Evolutionary conservation across 2,888 invertebrate species (phyloP).

Genomic region (Heliconius ismenius): DNA sequence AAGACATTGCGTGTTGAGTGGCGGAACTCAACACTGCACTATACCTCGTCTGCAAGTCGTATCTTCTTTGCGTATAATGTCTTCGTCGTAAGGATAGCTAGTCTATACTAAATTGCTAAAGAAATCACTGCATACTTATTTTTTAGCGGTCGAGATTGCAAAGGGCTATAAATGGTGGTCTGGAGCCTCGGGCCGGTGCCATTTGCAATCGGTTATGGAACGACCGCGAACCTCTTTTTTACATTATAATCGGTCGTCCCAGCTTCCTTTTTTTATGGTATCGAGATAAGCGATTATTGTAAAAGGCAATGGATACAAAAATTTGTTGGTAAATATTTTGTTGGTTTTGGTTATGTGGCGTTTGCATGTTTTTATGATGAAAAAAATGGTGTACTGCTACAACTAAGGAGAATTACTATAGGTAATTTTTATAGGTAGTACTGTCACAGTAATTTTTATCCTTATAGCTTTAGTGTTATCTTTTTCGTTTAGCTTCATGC

Average conservation of each 20-base stretch:
- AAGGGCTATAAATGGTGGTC: slow-evolving; percentile 76
- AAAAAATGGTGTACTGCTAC: neutral
- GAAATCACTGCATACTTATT: slow-evolving; percentile 72
- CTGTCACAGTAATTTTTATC: neutral
- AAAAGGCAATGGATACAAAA: slow-evolving; percentile 57
- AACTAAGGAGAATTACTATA: neutral
- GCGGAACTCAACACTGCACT: too few species aligned
- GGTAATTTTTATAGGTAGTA: neutral
- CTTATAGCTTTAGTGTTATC: slow-evolving; percentile 39
- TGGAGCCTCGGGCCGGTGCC: slow-evolving; percentile 71
- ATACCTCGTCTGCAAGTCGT: slow-evolving; percentile 50
- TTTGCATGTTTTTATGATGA: neutral
- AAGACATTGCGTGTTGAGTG: too few species aligned
- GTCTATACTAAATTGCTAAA: slow-evolving; percentile 60
- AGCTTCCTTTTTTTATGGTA: slow-evolving; percentile 64
- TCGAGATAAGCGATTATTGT: slow-evolving; percentile 51
- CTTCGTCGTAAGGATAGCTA: slow-evolving; percentile 64
- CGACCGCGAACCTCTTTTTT: slow-evolving; percentile 76
- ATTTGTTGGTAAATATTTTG: slow-evolving; percentile 34
- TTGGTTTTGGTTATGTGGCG: neutral
- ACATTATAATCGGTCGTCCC: slow-evolving; percentile 77
- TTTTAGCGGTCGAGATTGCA: slow-evolving; percentile 77
- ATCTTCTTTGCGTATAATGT: slow-evolving; percentile 58
- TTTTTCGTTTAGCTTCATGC: neutral
- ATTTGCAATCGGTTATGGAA: slow-evolving; percentile 82